Base-by-base conservation (phyloP, 2,888 invertebrate genomes). In the Netelia inedita region DNA sequence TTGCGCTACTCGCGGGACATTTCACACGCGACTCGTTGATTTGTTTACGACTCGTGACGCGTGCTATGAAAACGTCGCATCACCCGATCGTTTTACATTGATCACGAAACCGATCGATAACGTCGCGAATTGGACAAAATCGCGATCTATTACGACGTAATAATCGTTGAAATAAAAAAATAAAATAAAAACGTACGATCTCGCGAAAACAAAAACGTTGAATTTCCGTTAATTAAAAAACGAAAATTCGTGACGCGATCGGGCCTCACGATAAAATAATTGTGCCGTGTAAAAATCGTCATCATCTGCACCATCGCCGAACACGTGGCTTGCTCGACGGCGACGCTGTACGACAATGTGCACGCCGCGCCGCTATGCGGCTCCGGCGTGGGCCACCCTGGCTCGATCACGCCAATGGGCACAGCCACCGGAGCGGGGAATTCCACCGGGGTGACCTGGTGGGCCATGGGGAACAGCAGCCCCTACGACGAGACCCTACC, bases 341-440 rank as follows among this genome's bases (percentile, higher is more conserved):
- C 96, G 96, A 96, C 96, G 95, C 96, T 97, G 96, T 96, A 96
- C 96, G 96, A 97, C 96, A 96, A 96, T 96, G 95, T 95, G 95
- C 95, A 95, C 95, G 95, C 95, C 95, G 95, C 95, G 95, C 96
- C 96, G 95, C 96, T 93, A 88, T 93, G 94, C 93, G 94, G 93
- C 93, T 91, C 94, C 92, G 94, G 93, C 93, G 93, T 93, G 92
- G 93, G 92, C 91, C 93, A 93, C 89, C 93, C 93, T 93, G 93
- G 93, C 92, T 92, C 93, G 90, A 91, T 93, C 90, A 91, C 93
- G 90, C 91, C 94, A 90, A 94, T 93, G 93, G 94, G 92, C 90
- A 89, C 96, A 96, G 96, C 96, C 96, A 96, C 96, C 96, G 96
- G 96, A 95, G 96, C 96, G 96, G 96, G 96, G 95, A 96, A 96